phyloP scores from a whole-genome alignment of 2,113 vertebrate species.

The Callocephalon fimbriatum region DNA sequence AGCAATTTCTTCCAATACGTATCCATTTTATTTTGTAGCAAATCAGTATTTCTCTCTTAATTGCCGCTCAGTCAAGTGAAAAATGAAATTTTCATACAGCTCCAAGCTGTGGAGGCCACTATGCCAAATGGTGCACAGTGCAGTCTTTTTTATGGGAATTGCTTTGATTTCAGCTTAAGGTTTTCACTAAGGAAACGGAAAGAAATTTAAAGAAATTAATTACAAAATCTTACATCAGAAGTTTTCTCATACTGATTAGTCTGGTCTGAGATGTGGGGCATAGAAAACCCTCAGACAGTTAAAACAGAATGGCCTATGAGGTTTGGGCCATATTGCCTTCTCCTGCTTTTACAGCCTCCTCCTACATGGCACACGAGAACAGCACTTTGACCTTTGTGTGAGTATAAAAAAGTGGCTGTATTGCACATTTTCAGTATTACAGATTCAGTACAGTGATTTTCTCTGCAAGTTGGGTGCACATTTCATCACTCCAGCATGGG shows the following conservation, averaged over 20 bases:
- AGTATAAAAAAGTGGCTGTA: background rate
- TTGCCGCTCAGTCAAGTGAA: constrained; percentile 15
- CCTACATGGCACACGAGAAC: background rate
- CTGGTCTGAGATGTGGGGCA: background rate
- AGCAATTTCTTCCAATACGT: background rate
- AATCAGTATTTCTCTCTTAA: constrained; percentile 58
- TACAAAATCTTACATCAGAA: background rate
- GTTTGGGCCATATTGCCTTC: background rate
- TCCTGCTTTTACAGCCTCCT: background rate
- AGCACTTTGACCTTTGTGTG: background rate
- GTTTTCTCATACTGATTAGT: background rate
- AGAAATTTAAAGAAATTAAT: background rate
- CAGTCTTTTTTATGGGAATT: background rate
- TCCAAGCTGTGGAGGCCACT: constrained; percentile 14
- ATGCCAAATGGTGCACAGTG: background rate
- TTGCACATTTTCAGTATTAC: background rate
- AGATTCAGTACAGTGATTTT: background rate
- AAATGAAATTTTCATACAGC: constrained; percentile 53
- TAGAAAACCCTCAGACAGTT: fast-evolving
- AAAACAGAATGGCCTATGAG: background rate
- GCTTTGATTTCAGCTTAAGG: background rate
- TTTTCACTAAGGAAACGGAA: background rate
- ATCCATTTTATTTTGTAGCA: constrained; percentile 27
- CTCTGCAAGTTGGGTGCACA: background rate
- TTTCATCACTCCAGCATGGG: background rate